Evolutionary conservation across 1,140 invertebrate species (phyloP), one percentile per base, ranked within the genome.

Genomic region (Lepidurus packardi): DNA sequence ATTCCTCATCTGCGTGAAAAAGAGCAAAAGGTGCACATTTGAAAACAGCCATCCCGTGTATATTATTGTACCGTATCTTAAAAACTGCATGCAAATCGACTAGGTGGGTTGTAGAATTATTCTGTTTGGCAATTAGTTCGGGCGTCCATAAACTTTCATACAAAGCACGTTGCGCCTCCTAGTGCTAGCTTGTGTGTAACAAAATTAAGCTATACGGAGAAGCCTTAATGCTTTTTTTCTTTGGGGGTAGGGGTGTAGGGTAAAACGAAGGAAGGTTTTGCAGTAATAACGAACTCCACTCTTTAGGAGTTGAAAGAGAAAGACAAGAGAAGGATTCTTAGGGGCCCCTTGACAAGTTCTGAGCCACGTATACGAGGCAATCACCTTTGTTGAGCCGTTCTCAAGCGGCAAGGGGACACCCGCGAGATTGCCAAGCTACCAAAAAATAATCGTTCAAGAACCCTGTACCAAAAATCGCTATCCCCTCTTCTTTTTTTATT

Each of bases 341-440:
- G 53, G 13, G 8, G 53, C 53, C 53, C 21, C 53, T 65, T 65
- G 53, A 65, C 53, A 65, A 65, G 53, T 65, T 65, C 53, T 65
- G 53, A n/a, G 8, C 53, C n/a, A 65, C 53, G 53, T 65, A 65
- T 65, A 65, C 53, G 21, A 65, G 53, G 53, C 53, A 65, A 65
- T 65, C 53, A 65, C 53, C 53, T 21, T 65, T 65, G 53, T 65
- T 65, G 53, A 65, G 53, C 8, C 53, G 10, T 65, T 65, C 53
- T 65, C 53, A 4, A 65, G 53, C 53, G 34, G 53, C 53, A 65
- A 65, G 21, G 53, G 53, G 53, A 65, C 53, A 65, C 53, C 53
- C 53, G 53, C 9, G 53, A 65, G 53, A 65, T 65, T 65, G 53
- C 53, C 53, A 16, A 65, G 53, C 53, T 65, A 65, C 53, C 53